These are phyloP conservation scores for Merops nubicus DNA, from an alignment of 2,113 vertebrate species.

Conservation along the genomic window DNA sequence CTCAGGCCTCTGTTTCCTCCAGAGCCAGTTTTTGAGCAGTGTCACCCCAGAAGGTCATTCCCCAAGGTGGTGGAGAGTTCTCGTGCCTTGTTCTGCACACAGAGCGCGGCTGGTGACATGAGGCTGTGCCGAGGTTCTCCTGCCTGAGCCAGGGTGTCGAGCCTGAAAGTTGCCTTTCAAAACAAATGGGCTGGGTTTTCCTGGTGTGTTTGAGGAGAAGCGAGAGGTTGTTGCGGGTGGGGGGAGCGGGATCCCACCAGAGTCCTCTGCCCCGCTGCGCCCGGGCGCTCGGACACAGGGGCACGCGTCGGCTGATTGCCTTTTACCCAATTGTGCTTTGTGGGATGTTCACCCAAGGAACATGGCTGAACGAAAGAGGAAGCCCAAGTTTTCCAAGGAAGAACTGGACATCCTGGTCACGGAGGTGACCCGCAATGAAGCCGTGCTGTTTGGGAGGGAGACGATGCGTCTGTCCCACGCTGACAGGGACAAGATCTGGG, in stretches of 20 bases:
- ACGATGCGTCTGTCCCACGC: slow-evolving; percentile 78
- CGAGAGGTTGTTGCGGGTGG: background rate
- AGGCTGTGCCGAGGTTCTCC: background rate
- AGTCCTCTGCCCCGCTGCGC: background rate
- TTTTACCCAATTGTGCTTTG: slow-evolving; percentile 81
- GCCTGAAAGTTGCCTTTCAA: slow-evolving; percentile 25
- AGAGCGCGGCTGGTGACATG: background rate
- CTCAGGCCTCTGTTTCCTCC: background rate
- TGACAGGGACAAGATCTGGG: slow-evolving; percentile 84
- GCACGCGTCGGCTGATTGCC: slow-evolving; percentile 46
- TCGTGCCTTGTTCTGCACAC: background rate
- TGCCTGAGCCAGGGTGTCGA: too few relatives aligned
- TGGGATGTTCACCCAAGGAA: slow-evolving; percentile 82
- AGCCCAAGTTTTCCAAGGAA: slow-evolving; percentile 84
- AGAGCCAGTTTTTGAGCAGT: background rate
- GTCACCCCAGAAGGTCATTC: background rate
- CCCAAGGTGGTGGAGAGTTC: accelerated
- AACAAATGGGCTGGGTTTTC: background rate
- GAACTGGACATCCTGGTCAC: slow-evolving; percentile 84
- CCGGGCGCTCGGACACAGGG: slow-evolving; percentile 40
- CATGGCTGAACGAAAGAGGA: slow-evolving; percentile 81
- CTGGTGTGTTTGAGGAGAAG: background rate
- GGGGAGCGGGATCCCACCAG: background rate
- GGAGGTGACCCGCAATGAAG: slow-evolving; percentile 81
- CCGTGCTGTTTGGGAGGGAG: slow-evolving; percentile 80